Evolutionary conservation across 2,888 invertebrate genomes (phyloP), one percentile per base, ranked within the genome.

Genomic region (Drosophila picticornis): DNA sequence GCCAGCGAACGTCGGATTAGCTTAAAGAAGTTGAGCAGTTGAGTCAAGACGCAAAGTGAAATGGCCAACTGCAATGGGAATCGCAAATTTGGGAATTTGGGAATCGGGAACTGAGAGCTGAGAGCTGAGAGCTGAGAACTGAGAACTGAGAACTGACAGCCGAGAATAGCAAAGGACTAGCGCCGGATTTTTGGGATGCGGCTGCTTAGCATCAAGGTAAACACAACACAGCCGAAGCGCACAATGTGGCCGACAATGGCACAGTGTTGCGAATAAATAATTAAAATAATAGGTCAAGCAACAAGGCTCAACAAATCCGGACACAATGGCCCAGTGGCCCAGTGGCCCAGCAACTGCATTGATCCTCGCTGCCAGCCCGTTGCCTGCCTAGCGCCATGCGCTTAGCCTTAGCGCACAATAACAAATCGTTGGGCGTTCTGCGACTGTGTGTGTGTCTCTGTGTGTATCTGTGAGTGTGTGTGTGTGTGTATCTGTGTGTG

Each of bases 231-330:
- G 46, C 40, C 40, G 68, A 43, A 32, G 71, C 34, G 55, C 55
- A 78, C 72, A 80, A 68, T 67, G 64, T 43, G 46, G 48, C 48
- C 40, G 40, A 88, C 88, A 85, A 85, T 84, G 83, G 77, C 71
- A 78, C 88, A 83, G 88, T 85, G 90, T 90, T 88, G 80, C 87
- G 82, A 88, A 85, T 85, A 79, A 84, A 90, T 90, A 88, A 88
- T 88, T 88, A 88, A 62, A 80, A 88, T 87, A 85, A 87, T 83
- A 85, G 88, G 84, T 85, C 85, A 85, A 87, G 81, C 78, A 87
- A 81, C 78, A 62, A 57, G 74, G 75, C 73, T 68, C 75, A 76
- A 83, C 77, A 85, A 87, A 81, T 75, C 73, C 59, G 48, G 29
- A 31, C 40, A 72, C 67, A 82, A 80, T 70, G 64, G 25, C 25